Evolutionary conservation across 2,113 vertebrate genomes (phyloP), one percentile per base, ranked within the genome.

Genomic region (Echinops telfairi): DNA sequence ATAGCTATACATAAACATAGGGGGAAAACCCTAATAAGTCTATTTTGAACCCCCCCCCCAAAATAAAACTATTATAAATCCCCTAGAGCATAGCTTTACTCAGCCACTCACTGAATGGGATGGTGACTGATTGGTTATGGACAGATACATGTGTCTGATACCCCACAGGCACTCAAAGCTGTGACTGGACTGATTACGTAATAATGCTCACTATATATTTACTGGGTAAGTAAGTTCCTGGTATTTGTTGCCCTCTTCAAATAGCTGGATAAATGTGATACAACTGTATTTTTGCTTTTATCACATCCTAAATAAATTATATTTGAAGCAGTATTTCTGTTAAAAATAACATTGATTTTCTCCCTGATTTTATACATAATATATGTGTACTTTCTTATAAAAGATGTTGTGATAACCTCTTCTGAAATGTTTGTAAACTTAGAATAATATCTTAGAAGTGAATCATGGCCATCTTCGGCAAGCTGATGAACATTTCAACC

Each of bases 241-340:
- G 47, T 53, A 53, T 53, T 53, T 12, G 47, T 53, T 53, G 47
- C 47, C 10, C 47, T 53, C 12, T 53, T 53, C 47, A 53, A 53
- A 53, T 53, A 53, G 47, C 47, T 53, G 47, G 47, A 53, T 53
- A 53, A 53, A 53, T 53, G 47, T 53, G 47, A 53, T 53, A 53
- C 47, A 53, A 53, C 47, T 53, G 47, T 53, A 53, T 53, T 53
- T 84, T 90, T 31, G 64, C 36, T 80, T 91, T 93, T 68, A 79
- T 90, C 71, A 88, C 19, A 86, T 19, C 79, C 27, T 80, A 81
- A 92, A 78, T 80, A 81, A 92, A 82, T 71, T 83, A 40, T 33
- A 86, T 95, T 77, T 78, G 36, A 96, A 94, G 33, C 15, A 81
- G 25, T 43, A 92, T 78, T 23, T 78, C 82, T 80, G 23, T 86